Base-by-base conservation (phyloP, 2,888 invertebrate genomes). In the Scaptomyza tumidula region DNA sequence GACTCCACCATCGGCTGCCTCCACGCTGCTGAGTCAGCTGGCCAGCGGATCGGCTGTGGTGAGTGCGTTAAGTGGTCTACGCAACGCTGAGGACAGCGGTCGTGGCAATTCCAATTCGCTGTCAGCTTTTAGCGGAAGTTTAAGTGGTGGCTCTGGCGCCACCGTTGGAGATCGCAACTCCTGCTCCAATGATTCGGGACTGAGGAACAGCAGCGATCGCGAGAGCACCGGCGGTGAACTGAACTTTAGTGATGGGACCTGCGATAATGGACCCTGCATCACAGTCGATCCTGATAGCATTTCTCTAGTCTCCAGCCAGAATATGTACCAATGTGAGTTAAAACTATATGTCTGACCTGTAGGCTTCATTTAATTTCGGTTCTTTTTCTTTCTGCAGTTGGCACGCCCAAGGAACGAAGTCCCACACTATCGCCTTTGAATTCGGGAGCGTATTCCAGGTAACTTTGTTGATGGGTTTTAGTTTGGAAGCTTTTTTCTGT, bases 101-200 rank as follows among this genome's bases (percentile, higher is more conserved):
- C 89, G 90, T 31, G 90, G 96, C 53, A 96, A 96, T 93, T 96
- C 96, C 49, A 96, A 96, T 92, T 96, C 96, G 80, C 1, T 91
- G 56, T 90, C 91, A 0, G 91, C 91, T 0, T 91, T 91, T 29
- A 91, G 92, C 16, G 88, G 91, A 41, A 91, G 91, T 48, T 65
- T 91, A 31, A 91, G 90, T 16, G 91, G 90, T 2, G 91, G 91
- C 7, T 91, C 91, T 0, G 92, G 91, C 1, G 91, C 91, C 55
- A 91, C 90, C 0, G 93, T 93, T 0, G 95, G 95, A 1, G 97
- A 97, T 90, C 93, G 97, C 44, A 96, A 96, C 71, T 96, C 96
- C 87, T 96, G 96, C 93, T 96, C 96, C 87, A 97, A 97, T 13
- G 97, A 97, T 91, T 97, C 97, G 27, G 97, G 97, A 6, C 95